Base-by-base conservation (phyloP, 2,113 vertebrate species). In the Astur gentilis region DNA sequence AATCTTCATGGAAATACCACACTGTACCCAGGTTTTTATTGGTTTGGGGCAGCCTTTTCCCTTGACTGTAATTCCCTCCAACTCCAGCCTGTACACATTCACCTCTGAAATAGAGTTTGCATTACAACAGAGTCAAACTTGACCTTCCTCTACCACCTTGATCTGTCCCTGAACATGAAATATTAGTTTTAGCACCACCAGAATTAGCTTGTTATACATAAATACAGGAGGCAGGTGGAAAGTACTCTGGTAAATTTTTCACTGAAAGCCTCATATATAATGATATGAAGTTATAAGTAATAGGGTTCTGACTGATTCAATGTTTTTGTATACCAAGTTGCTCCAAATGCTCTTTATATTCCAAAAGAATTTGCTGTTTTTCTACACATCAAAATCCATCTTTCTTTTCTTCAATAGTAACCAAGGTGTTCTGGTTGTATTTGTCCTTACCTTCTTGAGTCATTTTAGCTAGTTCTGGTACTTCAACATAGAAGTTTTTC, bases 1-100 rank as follows among this genome's bases (percentile, higher is more conserved):
- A 95, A 99, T 99, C 98, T 99, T 99, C 99, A 99, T 99, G 32
- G 99, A 99, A 81, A 99, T 99, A 31, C 99, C 99, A 97, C 99
- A 99, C 96, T 99, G 99, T 60, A 99, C 99, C 99, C 99, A 99
- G 65, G 99, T 99, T 97, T 99, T 99, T 96, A 99, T 99, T 82
- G 99, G 99, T 95, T 99, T 99, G 34, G 99, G 99, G 87, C 99
- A 99, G 87, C 99, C 99, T 97, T 99, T 99, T 71, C 99, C 99
- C 91, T 99, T 99, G 26, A 99, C 99, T 4, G 83, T 98, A 95
- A 99, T 99, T 36, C 99, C 99, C 77, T 99, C 99, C 98, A 99
- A 95, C 94, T 99, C 99, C 96, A 99, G 91, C 31, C 99, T 98
- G 98, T 98, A 99, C 6, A 98, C 96, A 67, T 98, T 99, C 89